Evolutionary conservation across 2,797 vertebrate genomes (phyloP).

Genomic region (Chelidonichthys spinosus): DNA sequence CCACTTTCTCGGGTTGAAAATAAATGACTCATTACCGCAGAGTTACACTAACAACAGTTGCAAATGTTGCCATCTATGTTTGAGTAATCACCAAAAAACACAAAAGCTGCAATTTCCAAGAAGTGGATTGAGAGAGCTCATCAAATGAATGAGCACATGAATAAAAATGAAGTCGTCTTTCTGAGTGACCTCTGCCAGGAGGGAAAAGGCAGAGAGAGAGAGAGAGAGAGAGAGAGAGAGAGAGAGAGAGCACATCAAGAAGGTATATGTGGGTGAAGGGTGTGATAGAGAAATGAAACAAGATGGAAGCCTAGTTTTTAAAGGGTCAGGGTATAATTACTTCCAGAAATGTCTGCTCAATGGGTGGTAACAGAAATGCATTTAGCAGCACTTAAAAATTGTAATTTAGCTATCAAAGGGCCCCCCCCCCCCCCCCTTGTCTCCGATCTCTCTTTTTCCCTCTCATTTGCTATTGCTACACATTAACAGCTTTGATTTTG

Average conservation of each 20-base stretch:
- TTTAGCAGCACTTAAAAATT: conserved; percentile 68
- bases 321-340: conserved; percentile 72
- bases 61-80: conserved; percentile 55
- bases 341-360: conserved; percentile 67
- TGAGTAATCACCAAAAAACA: conserved; percentile 65
- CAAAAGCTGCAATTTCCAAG: conserved; percentile 59
- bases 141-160: conserved; percentile 67
- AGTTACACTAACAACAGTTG: conserved; percentile 40
- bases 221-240: too few species aligned
- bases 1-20: conserved; percentile 13
- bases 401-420: conserved; percentile 70
- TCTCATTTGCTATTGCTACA: conserved; percentile 60
- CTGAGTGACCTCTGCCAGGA: conserved; percentile 66
- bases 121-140: conserved; percentile 66
- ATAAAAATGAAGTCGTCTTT: conserved; percentile 68
- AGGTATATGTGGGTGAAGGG: too few species aligned
- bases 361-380: conserved; percentile 68
- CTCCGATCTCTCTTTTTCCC: conserved; percentile 18
- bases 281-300: conserved; percentile 35
- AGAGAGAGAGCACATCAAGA: background rate
- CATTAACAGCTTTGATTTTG: conserved; percentile 70
- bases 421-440: conserved; percentile 5
- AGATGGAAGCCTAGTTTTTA: conserved; percentile 55
- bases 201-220: conserved; percentile 14
- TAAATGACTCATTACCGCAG: conserved; percentile 47